phyloP scores from a whole-genome alignment of 2,888 invertebrate genomes.

The Himalopsyche anomala region DNA sequence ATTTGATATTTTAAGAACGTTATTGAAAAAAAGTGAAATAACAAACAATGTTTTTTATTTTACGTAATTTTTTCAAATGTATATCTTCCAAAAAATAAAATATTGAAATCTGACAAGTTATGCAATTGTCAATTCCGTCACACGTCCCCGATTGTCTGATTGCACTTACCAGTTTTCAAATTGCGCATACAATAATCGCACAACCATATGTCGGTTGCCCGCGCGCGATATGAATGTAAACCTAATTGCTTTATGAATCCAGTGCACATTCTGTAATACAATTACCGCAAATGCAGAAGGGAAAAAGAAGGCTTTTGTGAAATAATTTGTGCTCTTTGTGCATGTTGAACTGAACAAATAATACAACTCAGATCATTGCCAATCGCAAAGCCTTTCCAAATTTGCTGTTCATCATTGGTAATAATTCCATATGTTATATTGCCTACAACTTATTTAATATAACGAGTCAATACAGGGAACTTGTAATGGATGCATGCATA shows the following conservation, averaged over 20 bases:
- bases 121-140: constrained; percentile 33
- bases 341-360: constrained; percentile 51
- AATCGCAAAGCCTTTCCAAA: not conserved
- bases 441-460: no score
- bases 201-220: constrained; percentile 12
- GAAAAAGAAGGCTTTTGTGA: constrained; percentile 61
- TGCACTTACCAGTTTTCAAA: constrained; percentile 46
- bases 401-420: not conserved
- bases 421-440: no score
- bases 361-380: constrained; percentile 4
- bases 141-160: constrained; percentile 41
- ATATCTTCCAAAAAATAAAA: not conserved
- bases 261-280: constrained; percentile 46
- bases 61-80: not conserved
- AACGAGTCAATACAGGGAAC: no score
- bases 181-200: constrained; percentile 45
- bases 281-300: constrained; percentile 60
- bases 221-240: constrained; percentile 48
- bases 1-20: no score
- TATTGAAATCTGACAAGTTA: not conserved
- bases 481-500: no score
- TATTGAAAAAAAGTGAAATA: no score
- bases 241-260: constrained; percentile 60
- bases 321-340: constrained; percentile 57
- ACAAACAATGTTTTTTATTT: no score